Percentiles rank a stretch among this genome's conserved stretches.
Conservation (phyloP, 2,797 vertebrate species). For the Macropus fuliginosus region DNA sequence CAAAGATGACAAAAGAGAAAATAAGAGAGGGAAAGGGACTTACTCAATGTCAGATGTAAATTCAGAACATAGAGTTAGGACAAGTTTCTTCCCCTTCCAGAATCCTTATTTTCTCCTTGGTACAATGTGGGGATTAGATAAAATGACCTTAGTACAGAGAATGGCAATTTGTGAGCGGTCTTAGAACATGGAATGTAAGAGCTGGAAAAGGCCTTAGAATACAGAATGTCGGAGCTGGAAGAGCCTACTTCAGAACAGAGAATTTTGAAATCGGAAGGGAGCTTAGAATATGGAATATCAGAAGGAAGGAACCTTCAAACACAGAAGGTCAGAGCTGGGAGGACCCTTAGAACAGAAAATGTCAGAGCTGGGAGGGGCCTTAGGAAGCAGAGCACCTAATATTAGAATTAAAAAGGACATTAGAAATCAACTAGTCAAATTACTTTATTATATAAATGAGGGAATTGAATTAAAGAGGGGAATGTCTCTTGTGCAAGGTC, state of each 20-base stretch:
- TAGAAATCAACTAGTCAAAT: not conserved
- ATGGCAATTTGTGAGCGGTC: not conserved
- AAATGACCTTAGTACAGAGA: not conserved
- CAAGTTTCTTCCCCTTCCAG: not conserved
- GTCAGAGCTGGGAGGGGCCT: not conserved
- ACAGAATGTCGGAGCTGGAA: not conserved
- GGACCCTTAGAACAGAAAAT: too few species aligned
- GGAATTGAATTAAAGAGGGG: too few species aligned
- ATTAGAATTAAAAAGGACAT: not conserved
- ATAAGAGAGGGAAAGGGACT: not conserved
- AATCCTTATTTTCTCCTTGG: not conserved
- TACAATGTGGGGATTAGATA: not conserved
- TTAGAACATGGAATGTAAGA: not conserved
- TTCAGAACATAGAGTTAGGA: not conserved
- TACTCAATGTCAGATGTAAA: not conserved
- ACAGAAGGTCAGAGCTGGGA: not conserved
- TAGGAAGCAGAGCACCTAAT: not conserved
- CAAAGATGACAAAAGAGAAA: not conserved
- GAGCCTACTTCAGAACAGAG: not conserved
- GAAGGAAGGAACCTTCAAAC: not conserved
- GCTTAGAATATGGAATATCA: not conserved
- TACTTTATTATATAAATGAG: too few species aligned
- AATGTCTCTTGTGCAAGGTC: too few species aligned
- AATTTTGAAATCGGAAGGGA: not conserved
- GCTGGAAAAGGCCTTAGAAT: too few species aligned